phyloP scores from a whole-genome alignment of 2,888 invertebrate species.

The Ariolimax columbianus region DNA sequence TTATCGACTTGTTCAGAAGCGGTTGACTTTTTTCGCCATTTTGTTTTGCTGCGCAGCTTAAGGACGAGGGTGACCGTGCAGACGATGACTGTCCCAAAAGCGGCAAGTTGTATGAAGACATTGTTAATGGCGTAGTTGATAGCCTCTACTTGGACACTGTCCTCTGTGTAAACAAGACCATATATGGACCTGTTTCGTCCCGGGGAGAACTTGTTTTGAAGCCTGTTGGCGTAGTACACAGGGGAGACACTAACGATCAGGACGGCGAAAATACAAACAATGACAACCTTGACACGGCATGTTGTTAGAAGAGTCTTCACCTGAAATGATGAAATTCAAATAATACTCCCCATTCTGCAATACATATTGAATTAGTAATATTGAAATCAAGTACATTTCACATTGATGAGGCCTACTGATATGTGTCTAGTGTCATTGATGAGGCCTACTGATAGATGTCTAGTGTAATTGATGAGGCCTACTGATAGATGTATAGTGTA shows the following conservation, averaged over 20 bases:
- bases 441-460: too few relatives aligned
- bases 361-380: too few relatives aligned
- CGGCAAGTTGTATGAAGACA: constrained; percentile 7
- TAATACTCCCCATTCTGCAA: too few relatives aligned
- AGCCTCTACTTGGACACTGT: neutral
- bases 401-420: too few relatives aligned
- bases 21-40: neutral
- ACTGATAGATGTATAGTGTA: too few relatives aligned
- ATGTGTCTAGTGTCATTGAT: too few relatives aligned
- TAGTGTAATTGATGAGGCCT: too few relatives aligned
- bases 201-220: neutral
- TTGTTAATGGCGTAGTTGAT: constrained; percentile 10
- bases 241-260: neutral
- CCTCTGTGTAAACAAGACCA: constrained; percentile 6
- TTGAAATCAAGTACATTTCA: too few relatives aligned
- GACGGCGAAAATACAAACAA: neutral
- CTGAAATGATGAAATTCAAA: neutral
- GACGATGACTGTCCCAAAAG: neutral
- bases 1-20: neutral
- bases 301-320: neutral
- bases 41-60: neutral
- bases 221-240: constrained; percentile 23
- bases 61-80: constrained; percentile 1
- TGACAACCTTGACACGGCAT: neutral
- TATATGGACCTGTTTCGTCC: neutral